Conservation (phyloP, 1,140 invertebrate genomes). For the Druon quercuslanigerum region DNA sequence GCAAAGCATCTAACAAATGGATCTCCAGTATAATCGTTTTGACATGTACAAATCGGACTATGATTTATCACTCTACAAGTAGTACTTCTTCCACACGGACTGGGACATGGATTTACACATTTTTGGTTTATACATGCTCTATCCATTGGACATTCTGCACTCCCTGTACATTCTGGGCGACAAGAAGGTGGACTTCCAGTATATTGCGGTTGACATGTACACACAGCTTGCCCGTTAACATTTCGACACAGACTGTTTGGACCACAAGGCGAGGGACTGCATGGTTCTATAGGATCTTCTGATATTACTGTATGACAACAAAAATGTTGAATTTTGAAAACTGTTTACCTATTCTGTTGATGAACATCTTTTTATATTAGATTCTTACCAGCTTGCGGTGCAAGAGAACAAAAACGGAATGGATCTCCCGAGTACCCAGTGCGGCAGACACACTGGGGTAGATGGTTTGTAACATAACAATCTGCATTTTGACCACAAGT, state of each 20-base stretch:
- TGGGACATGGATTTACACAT: constrained; percentile 82
- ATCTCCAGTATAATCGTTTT: constrained; percentile 76
- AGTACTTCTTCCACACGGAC: constrained; percentile 81
- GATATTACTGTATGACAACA: constrained; percentile 39
- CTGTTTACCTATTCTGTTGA: not conserved
- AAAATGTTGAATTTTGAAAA: not conserved
- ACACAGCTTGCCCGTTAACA: constrained; percentile 58
- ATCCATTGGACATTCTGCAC: constrained; percentile 79
- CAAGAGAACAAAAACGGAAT: constrained; percentile 66
- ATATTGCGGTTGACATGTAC: constrained; percentile 81
- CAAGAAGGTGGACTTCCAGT: constrained; percentile 79
- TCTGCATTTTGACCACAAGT: constrained; percentile 83
- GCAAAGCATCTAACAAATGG: constrained; percentile 73
- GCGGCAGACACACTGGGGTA: constrained; percentile 82
- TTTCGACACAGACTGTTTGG: constrained; percentile 68
- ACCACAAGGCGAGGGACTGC: constrained; percentile 70
- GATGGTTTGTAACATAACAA: constrained; percentile 83
- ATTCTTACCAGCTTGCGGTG: constrained; percentile 47
- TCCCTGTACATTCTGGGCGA: constrained; percentile 79
- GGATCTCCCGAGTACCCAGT: constrained; percentile 84
- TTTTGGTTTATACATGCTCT: constrained; percentile 80
- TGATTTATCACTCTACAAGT: constrained; percentile 81
- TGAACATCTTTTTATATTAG: not conserved
- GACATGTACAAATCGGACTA: constrained; percentile 80
- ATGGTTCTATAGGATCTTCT: constrained; percentile 57